Base-by-base conservation (phyloP, 2,113 vertebrate genomes). In the Lepisosteus osseus region DNA sequence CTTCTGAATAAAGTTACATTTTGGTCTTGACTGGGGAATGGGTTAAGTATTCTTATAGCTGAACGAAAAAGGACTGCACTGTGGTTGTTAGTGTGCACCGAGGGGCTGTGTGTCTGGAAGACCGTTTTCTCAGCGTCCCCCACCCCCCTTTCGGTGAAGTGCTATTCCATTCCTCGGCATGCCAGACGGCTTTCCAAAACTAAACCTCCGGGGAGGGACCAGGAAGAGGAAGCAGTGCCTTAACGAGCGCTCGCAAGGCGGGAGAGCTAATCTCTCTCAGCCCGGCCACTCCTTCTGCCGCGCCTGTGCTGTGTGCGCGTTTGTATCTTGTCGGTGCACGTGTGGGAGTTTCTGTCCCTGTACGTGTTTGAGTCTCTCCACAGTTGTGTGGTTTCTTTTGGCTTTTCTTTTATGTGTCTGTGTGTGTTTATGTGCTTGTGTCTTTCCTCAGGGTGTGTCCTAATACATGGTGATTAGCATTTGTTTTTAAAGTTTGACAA, bases 141-240 rank as follows among this genome's bases (percentile, higher is more conserved):
- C 83, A 82, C 84, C 79, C 82, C 81, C 81, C 80, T 80, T 68
- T 74, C 80, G 74, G 70, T 81, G 83, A 90, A 51, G 78, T 70
- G 72, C 78, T 86, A 84, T 88, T 90, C 87, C 87, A 89, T 86
- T 82, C 80, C 78, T 79, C 70, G 74, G 77, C 61, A 73, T 75
- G 66, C 59, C 72, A 71, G 72, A 69, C 54, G 0, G 12, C 61
- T 64, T 70, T 55, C 75, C 67, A 66, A 65, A 54, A 85, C 80
- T 11, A 3, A 77, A 76, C 74, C 85, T 84, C 80, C 73, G 84
- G 90, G 91, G 91, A 87, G 88, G 87, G 88, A 88, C 77, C 83
- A 76, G 85, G 86, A 84, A 87, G 68, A 87, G 87, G 88, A 90
- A 90, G 84, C 75, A 85, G 70, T 78, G 69, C 77, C 84, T 90